Conservation (phyloP, 2,888 invertebrate genomes). For the Tribolium freemani region DNA sequence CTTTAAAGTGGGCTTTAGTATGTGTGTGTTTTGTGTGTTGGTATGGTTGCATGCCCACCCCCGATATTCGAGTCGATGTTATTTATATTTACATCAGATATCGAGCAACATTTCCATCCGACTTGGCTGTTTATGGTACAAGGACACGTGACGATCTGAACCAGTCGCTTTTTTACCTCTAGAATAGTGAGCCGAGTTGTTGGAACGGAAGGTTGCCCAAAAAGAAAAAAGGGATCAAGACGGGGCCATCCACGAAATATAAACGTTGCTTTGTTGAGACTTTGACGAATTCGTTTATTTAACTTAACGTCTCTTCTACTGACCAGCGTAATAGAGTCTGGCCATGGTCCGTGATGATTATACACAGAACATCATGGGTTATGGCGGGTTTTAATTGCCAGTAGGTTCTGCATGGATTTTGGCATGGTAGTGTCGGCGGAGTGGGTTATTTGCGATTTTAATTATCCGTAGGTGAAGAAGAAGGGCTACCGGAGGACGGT, state of each 20-base stretch:
- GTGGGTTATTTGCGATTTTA: constrained; percentile 9
- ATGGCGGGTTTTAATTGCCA: background rate
- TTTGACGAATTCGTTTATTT: constrained; percentile 52
- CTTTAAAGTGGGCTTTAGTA: constrained; percentile 32
- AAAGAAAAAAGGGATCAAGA: constrained; percentile 42
- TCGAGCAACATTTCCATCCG: constrained; percentile 53
- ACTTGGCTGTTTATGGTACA: constrained; percentile 55
- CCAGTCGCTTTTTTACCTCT: constrained; percentile 51
- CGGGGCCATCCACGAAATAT: constrained; percentile 50
- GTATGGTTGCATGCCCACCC: constrained; percentile 47
- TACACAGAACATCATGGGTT: too few relatives aligned
- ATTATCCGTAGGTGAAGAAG: constrained; percentile 17
- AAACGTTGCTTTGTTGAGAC: constrained; percentile 54
- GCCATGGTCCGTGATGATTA: background rate
- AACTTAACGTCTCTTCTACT: constrained; percentile 37
- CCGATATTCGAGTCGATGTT: constrained; percentile 43
- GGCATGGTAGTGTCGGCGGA: background rate
- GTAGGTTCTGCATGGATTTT: background rate
- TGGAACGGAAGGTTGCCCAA: constrained; percentile 35
- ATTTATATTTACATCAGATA: constrained; percentile 56
- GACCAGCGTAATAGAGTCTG: background rate
- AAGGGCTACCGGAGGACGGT: constrained; percentile 1
- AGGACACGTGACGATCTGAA: constrained; percentile 55
- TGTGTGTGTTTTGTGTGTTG: constrained; percentile 30
- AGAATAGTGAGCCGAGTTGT: constrained; percentile 40